A percentile compares a stretch with the other conserved stretches of the same genome.
Conservation (phyloP, 1,140 invertebrate genomes). For the Trissolcus basalis region DNA sequence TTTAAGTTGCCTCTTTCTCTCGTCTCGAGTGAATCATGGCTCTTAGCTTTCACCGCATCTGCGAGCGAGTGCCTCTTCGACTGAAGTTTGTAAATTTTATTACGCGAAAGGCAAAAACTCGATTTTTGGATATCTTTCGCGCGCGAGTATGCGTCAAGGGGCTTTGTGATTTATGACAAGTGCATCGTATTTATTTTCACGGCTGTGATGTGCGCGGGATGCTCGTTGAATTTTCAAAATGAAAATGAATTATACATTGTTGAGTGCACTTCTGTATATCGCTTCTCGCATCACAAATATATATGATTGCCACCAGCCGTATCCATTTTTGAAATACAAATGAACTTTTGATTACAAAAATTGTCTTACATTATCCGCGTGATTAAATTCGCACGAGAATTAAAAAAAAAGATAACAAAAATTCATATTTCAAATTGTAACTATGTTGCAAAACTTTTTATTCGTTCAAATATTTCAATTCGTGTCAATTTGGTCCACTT, state of each 20-base stretch:
- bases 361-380: conserved; percentile 27
- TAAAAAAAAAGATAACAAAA: too few species aligned
- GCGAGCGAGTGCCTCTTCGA: conserved; percentile 55
- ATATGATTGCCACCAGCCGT: conserved; percentile 29
- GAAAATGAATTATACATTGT: conserved; percentile 54
- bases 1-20: conserved; percentile 58
- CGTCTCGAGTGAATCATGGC: conserved; percentile 57
- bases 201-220: conserved; percentile 41
- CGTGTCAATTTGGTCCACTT: too few species aligned
- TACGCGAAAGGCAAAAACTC: conserved; percentile 55
- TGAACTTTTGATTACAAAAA: conserved; percentile 48
- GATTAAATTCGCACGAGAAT: conserved; percentile 11
- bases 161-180: conserved; percentile 50
- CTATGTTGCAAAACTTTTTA: too few species aligned
- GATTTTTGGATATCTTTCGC: conserved; percentile 54
- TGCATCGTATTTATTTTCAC: conserved; percentile 51
- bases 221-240: conserved; percentile 51
- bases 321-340: conserved; percentile 45
- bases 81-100: conserved; percentile 61
- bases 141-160: conserved; percentile 42
- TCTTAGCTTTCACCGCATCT: conserved; percentile 58
- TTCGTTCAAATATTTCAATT: too few species aligned
- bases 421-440: too few species aligned
- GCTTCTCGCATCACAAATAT: conserved; percentile 32
- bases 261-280: conserved; percentile 21